These are phyloP conservation scores for Neolamprologus kungweensis DNA, from an alignment of 2,113 vertebrate genomes.

Conservation along the genomic window DNA sequence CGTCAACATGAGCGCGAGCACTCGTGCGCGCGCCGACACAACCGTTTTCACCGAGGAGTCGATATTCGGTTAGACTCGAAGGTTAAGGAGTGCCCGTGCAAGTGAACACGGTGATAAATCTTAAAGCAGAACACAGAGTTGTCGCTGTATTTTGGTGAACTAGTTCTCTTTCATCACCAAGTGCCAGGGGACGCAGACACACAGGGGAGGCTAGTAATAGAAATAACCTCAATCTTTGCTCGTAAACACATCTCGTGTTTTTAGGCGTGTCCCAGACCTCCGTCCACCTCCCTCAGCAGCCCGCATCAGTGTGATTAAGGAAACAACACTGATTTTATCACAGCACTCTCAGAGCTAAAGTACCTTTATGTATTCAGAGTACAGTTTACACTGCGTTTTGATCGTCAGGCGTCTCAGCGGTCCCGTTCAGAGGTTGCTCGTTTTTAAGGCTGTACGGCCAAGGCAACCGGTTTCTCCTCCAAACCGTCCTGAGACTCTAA, in stretches of 20 bases:
- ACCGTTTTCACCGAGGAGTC: background rate
- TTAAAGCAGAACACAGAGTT: background rate
- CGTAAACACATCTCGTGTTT: background rate
- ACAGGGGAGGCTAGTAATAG: slow-evolving; percentile 11
- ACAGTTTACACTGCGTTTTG: slow-evolving; percentile 5
- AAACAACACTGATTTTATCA: slow-evolving; percentile 31
- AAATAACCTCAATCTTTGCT: slow-evolving; percentile 30
- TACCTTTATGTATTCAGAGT: slow-evolving; percentile 2
- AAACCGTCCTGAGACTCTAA: slow-evolving; percentile 16
- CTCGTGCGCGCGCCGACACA: background rate
- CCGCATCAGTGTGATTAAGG: slow-evolving; percentile 28
- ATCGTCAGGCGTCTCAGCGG: slow-evolving; percentile 6
- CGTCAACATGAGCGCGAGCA: background rate
- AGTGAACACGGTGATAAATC: slow-evolving; percentile 18
- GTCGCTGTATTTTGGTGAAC: slow-evolving; percentile 20
- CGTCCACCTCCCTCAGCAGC: background rate
- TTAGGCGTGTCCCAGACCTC: background rate
- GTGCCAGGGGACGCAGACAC: slow-evolving; percentile 10
- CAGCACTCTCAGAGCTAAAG: background rate
- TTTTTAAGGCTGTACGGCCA: background rate
- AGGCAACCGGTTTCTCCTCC: slow-evolving; percentile 8
- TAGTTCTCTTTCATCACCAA: slow-evolving; percentile 8
- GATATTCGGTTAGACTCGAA: slow-evolving; percentile 5
- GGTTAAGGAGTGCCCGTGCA: background rate
- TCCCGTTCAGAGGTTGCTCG: background rate